Conservation (phyloP, 2,113 vertebrate genomes). For the Mustela nigripes region DNA sequence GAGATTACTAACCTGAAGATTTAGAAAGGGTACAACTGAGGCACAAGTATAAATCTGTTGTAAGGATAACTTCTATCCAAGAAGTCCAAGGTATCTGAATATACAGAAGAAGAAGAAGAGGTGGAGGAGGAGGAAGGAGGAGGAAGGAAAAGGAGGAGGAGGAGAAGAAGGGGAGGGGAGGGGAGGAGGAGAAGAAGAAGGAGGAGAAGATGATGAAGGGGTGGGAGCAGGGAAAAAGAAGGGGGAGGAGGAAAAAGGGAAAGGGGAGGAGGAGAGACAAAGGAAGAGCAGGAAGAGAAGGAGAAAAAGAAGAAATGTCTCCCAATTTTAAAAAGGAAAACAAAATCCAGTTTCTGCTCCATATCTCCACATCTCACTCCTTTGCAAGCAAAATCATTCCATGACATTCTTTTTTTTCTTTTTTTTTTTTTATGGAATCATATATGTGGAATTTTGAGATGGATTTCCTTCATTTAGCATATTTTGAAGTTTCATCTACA, state of each 20-base stretch:
- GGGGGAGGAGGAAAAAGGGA: neutral
- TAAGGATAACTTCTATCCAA: neutral
- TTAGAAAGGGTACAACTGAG: neutral
- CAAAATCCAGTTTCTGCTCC: neutral
- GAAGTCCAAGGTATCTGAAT: neutral
- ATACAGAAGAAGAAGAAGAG: neutral
- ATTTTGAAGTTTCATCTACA: neutral
- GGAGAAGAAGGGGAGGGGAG: neutral
- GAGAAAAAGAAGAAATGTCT: no score
- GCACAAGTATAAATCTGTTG: neutral
- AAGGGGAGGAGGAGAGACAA: no score
- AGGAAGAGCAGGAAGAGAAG: neutral
- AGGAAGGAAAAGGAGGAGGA: neutral
- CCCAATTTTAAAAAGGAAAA: neutral
- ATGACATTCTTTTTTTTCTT: no score
- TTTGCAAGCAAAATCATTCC: neutral
- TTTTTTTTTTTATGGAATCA: neutral
- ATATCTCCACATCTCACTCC: neutral
- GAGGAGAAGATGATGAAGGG: rapidly evolving
- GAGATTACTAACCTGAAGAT: neutral
- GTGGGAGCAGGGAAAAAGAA: rapidly evolving
- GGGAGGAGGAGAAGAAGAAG: neutral
- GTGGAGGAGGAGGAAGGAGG: rapidly evolving
- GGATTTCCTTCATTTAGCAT: neutral
- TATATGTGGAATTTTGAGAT: neutral